These are phyloP conservation scores for Acrocephalus scirpaceus DNA, from an alignment of 2,797 vertebrate species.

Conservation along the genomic window DNA sequence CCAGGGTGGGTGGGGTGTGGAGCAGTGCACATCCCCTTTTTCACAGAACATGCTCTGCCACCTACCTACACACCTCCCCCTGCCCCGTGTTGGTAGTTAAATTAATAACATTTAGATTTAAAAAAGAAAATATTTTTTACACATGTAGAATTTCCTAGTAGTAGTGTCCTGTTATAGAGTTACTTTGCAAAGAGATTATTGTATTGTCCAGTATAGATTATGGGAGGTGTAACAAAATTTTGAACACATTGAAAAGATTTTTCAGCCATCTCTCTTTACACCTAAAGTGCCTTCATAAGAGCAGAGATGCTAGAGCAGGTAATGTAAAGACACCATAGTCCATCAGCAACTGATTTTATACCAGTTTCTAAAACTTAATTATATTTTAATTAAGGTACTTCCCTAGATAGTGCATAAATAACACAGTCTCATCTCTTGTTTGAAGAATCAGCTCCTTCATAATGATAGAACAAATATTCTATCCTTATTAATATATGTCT, in stretches of 20 bases:
- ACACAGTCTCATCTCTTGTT: not conserved
- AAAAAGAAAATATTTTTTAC: not conserved
- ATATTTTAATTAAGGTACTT: not conserved
- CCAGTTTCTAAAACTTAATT: not conserved
- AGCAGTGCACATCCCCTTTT: not conserved
- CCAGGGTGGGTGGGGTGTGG: accelerated
- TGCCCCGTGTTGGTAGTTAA: not conserved
- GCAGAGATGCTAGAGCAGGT: not conserved
- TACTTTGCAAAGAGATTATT: not conserved
- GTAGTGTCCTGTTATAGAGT: not conserved
- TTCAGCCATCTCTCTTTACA: not conserved
- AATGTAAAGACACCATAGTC: not conserved
- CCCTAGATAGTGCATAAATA: not conserved
- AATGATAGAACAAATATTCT: not conserved
- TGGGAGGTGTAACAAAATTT: not conserved
- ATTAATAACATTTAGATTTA: not conserved
- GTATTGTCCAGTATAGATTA: not conserved
- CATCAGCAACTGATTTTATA: not conserved
- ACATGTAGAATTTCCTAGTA: not conserved
- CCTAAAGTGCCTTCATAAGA: not conserved
- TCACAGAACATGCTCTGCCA: not conserved
- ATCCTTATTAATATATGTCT: not conserved
- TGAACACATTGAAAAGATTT: not conserved
- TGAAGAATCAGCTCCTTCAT: not conserved
- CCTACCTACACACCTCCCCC: too few relatives aligned